Evolutionary conservation across 2,888 invertebrate species (phyloP).

Genomic region (Hirtodrosophila duncani): DNA sequence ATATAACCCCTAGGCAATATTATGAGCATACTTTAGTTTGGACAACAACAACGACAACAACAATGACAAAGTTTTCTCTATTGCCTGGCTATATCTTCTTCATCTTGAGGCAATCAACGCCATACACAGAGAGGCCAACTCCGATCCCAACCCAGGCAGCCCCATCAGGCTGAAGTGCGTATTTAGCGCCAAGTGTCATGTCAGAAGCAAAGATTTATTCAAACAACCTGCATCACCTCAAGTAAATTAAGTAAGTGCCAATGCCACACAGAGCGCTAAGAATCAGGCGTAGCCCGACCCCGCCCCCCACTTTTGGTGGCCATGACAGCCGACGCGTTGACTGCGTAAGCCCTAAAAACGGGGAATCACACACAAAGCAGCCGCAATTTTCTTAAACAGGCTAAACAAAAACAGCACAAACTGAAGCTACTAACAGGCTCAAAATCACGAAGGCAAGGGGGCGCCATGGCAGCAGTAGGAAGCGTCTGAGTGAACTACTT

Average conservation of each 20-base stretch:
- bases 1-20: conserved; percentile 4
- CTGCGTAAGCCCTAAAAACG: conserved; percentile 26
- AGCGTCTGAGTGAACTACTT: conserved; percentile 53
- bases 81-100: too few species aligned
- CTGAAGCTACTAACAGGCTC: conserved; percentile 16
- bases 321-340: conserved; percentile 30
- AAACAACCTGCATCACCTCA: conserved; percentile 34
- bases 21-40: conserved; percentile 7
- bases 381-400: conserved; percentile 57
- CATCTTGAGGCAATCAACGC: too few species aligned
- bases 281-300: conserved; percentile 22
- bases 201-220: conserved; percentile 62
- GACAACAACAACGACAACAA: conserved; percentile 12
- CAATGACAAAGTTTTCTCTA: conserved; percentile 1
- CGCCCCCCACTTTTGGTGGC: conserved; percentile 1
- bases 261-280: conserved; percentile 38
- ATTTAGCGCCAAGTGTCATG: conserved; percentile 59
- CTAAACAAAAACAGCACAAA: conserved; percentile 37
- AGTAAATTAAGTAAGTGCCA: conserved; percentile 61
- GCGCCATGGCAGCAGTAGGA: background rate
- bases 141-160: too few species aligned
- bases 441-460: too few species aligned
- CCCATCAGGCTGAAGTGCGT: conserved; percentile 51
- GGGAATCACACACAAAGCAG: conserved; percentile 40
- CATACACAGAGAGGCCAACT: too few species aligned